A percentile compares a stretch with the other conserved stretches of the same genome.
phyloP scores from a whole-genome alignment of 64 coral and sea anemone species.

The Acropora tenuis region DNA sequence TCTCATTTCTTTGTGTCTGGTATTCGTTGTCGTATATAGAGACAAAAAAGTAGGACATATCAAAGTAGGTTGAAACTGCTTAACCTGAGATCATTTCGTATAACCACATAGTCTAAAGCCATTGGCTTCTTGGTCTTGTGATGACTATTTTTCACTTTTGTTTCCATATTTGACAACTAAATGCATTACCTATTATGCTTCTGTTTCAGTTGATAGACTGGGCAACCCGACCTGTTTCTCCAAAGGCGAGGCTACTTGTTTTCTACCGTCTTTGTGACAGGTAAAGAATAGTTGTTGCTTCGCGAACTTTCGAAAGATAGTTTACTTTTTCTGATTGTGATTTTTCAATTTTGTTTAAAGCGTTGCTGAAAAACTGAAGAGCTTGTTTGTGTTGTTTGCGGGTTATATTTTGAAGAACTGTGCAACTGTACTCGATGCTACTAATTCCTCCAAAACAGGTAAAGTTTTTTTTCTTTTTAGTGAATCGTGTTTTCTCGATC shows the following conservation, averaged over 20 bases:
- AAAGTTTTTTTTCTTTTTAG: neutral
- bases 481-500: neutral
- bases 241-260: conserved; percentile 69
- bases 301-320: neutral
- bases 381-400: conserved; percentile 92
- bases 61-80: too few relatives aligned
- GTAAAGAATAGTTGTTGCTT: conserved; percentile 20
- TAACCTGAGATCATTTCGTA: too few relatives aligned
- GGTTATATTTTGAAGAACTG: conserved; percentile 97
- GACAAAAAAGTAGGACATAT: too few relatives aligned
- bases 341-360: conserved; percentile 32
- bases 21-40: too few relatives aligned
- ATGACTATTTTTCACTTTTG: neutral
- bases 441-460: conserved; percentile 88
- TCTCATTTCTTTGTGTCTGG: too few relatives aligned
- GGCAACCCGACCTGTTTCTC: conserved; percentile 75
- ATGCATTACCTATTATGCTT: neutral
- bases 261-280: conserved; percentile 90
- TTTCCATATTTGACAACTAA: neutral
- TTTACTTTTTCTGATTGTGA: neutral
- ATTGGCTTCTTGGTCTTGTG: neutral
- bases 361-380: conserved; percentile 90
- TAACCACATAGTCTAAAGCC: too few relatives aligned
- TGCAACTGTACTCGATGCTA: conserved; percentile 71
- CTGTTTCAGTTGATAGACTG: conserved; percentile 83